A percentile compares a stretch with the other conserved stretches of the same genome.
Evolutionary conservation across 2,888 invertebrate species (phyloP).

Genomic region (Monopis laevigella): DNA sequence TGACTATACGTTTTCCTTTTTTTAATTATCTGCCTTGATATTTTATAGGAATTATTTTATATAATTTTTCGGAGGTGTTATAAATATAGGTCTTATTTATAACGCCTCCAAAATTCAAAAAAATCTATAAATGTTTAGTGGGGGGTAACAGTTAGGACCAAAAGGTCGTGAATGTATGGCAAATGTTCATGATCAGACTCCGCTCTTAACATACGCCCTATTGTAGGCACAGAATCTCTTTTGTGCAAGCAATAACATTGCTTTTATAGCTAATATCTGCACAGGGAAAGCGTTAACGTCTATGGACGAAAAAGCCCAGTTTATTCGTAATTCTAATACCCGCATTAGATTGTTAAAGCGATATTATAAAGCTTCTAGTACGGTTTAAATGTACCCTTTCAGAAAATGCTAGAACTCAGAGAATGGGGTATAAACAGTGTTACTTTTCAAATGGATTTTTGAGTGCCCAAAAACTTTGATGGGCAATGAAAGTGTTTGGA

Average conservation of each 20-base stretch:
- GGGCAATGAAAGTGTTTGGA: conserved; percentile 57
- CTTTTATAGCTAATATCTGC: conserved; percentile 42
- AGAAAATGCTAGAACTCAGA: conserved; percentile 26
- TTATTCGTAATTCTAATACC: conserved; percentile 35
- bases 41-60: too few species aligned
- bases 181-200: too few species aligned
- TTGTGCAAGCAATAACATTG: conserved; percentile 30
- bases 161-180: too few species aligned
- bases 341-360: conserved; percentile 27
- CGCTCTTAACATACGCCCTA: conserved; percentile 3
- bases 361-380: conserved; percentile 28
- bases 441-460: conserved; percentile 66
- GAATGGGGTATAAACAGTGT: conserved; percentile 38
- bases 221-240: conserved; percentile 3
- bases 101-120: too few species aligned
- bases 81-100: too few species aligned
- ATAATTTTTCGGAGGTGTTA: too few species aligned
- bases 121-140: too few species aligned
- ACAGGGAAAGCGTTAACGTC: conserved; percentile 34
- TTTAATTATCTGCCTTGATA: too few species aligned
- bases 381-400: conserved; percentile 38
- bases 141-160: too few species aligned
- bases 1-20: neutral
- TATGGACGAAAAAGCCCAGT: conserved; percentile 27
- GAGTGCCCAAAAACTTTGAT: conserved; percentile 62